Percentiles rank a stretch among this genome's conserved stretches.
These are phyloP conservation scores for Adineta ricciae DNA, from an alignment of 2,888 invertebrate species.

Conservation along the genomic window DNA sequence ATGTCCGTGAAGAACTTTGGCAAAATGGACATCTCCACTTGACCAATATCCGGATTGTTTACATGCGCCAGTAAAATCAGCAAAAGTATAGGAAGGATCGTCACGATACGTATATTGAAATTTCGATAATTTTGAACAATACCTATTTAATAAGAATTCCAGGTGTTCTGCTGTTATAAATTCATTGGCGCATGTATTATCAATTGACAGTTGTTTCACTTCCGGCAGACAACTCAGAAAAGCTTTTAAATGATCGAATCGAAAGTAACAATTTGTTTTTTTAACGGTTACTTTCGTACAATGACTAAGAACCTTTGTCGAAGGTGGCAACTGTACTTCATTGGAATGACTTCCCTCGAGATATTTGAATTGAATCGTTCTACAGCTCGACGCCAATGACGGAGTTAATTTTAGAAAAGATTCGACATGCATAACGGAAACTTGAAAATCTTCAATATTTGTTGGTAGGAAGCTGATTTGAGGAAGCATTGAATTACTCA, in stretches of 20 bases:
- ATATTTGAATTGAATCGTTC: neutral
- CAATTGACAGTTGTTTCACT: neutral
- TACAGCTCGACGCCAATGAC: no score
- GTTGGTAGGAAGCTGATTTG: no score
- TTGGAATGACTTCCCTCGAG: neutral
- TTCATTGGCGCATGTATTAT: neutral
- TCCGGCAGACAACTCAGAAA: neutral
- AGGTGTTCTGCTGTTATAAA: neutral
- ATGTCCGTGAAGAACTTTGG: no score
- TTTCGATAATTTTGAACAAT: neutral
- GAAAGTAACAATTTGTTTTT: neutral
- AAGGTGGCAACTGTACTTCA: neutral
- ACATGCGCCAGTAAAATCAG: no score
- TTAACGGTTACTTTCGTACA: neutral
- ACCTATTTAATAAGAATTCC: neutral
- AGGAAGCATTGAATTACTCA: no score
- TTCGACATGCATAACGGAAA: no score
- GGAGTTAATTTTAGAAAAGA: no score
- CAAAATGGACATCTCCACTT: no score
- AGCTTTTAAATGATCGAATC: neutral
- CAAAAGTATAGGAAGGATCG: no score
- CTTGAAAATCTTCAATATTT: no score
- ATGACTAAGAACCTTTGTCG: neutral
- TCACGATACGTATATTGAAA: neutral
- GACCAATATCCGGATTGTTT: no score